Conservation (phyloP, 2,888 invertebrate genomes). For the Philereme vetulata region DNA sequence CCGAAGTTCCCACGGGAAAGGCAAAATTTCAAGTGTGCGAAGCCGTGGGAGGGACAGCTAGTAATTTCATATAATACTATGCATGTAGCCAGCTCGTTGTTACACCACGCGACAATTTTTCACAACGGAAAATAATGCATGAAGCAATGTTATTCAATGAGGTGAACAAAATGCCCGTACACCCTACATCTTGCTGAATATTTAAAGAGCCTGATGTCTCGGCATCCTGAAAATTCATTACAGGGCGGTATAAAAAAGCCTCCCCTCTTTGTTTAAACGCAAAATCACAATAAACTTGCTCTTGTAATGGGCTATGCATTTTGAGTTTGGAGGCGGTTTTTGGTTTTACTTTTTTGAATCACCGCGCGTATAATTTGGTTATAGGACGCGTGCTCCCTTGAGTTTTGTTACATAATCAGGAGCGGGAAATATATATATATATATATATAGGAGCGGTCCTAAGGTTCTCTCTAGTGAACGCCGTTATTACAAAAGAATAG, state of each 20-base stretch:
- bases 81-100: conserved; percentile 5
- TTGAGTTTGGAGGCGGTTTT: conserved; percentile 51
- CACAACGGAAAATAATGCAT: conserved; percentile 75
- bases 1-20: too few species aligned
- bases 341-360: conserved; percentile 60
- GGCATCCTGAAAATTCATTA: conserved; percentile 72
- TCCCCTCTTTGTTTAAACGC: conserved; percentile 78
- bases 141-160: conserved; percentile 81
- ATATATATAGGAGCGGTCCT: too few species aligned
- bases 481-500: too few species aligned
- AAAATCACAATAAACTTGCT: conserved; percentile 80
- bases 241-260: conserved; percentile 65
- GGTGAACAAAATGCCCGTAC: conserved; percentile 65
- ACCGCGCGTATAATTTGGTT: conserved; percentile 32
- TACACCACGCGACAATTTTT: conserved; percentile 52
- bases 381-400: conserved; percentile 28
- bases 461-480: too few species aligned
- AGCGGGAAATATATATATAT: conserved; percentile 13
- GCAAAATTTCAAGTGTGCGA: too few species aligned
- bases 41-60: too few species aligned
- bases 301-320: conserved; percentile 75
- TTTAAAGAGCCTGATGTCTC: conserved; percentile 71
- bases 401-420: conserved; percentile 20
- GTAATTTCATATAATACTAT: not conserved
- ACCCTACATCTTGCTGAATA: conserved; percentile 70